Percentiles rank a stretch among this genome's conserved stretches.
Evolutionary conservation across 1,140 invertebrate species (phyloP).

Genomic region (Nautilus pompilius): DNA sequence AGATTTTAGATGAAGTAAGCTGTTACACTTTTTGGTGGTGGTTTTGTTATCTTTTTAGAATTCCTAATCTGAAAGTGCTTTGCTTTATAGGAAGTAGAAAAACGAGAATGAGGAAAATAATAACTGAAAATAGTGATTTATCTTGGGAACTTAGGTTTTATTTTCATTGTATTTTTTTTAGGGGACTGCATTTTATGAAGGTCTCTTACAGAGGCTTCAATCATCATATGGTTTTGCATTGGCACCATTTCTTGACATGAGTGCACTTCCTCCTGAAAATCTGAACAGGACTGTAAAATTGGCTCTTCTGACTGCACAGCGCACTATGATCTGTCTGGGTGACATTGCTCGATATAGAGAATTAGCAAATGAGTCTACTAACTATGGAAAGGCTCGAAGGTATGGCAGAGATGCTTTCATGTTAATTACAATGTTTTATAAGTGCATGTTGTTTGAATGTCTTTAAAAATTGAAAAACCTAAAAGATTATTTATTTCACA

Average conservation of each 20-base stretch:
- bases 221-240: constrained; percentile 72
- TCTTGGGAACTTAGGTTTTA: background rate
- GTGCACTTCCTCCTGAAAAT: constrained; percentile 59
- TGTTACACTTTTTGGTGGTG: background rate
- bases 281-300: constrained; percentile 69
- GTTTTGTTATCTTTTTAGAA: background rate
- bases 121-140: no score
- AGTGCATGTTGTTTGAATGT: background rate
- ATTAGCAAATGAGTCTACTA: constrained; percentile 73
- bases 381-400: constrained; percentile 78
- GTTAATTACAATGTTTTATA: no score
- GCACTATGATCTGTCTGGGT: constrained; percentile 82
- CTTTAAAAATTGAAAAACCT: background rate
- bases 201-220: constrained; percentile 71
- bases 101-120: no score
- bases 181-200: constrained; percentile 75
- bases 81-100: background rate
- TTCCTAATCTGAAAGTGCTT: background rate
- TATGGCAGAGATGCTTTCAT: constrained; percentile 18
- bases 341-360: constrained; percentile 88
- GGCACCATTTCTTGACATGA: constrained; percentile 61
- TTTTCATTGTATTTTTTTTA: constrained; percentile 21
- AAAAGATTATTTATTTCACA: background rate
- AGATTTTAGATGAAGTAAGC: constrained; percentile 71
- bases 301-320: constrained; percentile 79